Base-by-base conservation (phyloP, 1,140 invertebrate species). In the Polypedilum pembai region DNA sequence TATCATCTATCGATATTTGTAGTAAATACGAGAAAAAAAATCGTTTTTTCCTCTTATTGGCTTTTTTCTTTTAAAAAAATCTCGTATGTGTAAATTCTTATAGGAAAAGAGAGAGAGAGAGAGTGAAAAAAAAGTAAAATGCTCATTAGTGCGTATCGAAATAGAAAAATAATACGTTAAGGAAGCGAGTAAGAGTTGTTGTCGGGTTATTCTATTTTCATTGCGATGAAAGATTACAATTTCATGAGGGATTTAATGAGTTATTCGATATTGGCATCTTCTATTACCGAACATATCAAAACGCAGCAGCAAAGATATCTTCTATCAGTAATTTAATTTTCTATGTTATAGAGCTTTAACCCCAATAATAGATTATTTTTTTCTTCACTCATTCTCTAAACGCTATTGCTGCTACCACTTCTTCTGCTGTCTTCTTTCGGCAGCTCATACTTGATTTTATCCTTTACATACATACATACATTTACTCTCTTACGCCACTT, bases 241-340 rank as follows among this genome's bases (percentile, higher is more conserved):
- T 56, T 56, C 45, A 56, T 56, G 45, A 12, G 45, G 45, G 45
- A 56, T 56, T 56, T 56, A 56, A 56, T 56, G 45, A 56, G 45
- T 56, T 56, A 56, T 56, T 56, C n/a, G 45, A 56, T 56, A 56
- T 56, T 56, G 45, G 45, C 45, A 56, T 56, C 12, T 56, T n/a
- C 45, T 56, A 56, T 56, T 56, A 56, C 45, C n/a, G 45, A 56
- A 56, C 45, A 56, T 56, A 56, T 56, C 45, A 56, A 56, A 56
- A 56, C 45, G 45, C 45, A 56, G 45, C n/a, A 56, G 4, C 12
- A 56, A 56, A 56, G 45, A 56, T 56, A 56, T 56, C 45, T 56
- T 56, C 45, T n/a, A 56, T 56, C 45, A 56, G 45, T 56, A 56
- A 56, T 56, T 56, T 56, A 56, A 56, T 56, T 56, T 56, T 56